phyloP scores from a whole-genome alignment of 2,888 invertebrate genomes.

The Apoda limacodes region DNA sequence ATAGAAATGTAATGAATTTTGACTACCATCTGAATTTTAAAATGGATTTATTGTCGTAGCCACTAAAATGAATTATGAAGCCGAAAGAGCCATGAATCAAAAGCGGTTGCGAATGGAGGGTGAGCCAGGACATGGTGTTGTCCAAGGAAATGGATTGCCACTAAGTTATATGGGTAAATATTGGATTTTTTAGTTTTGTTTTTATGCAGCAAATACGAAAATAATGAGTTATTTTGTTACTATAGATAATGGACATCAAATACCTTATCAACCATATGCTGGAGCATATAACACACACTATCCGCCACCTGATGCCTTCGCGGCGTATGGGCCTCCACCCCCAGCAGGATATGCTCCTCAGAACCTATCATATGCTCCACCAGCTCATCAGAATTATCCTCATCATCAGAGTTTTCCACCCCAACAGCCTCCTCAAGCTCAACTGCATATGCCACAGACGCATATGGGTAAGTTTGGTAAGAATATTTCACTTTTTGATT shows the following conservation, averaged over 20 bases:
- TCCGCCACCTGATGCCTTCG: conserved; percentile 61
- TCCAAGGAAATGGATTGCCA: conserved; percentile 65
- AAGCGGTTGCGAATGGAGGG: conserved; percentile 67
- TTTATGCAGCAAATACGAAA: neutral
- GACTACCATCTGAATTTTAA: conserved; percentile 26
- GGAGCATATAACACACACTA: conserved; percentile 66
- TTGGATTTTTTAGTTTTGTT: conserved; percentile 16
- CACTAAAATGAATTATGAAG: conserved; percentile 67
- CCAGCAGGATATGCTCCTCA: conserved; percentile 61
- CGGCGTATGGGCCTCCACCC: conserved; percentile 60
- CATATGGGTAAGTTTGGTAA: conserved; percentile 56
- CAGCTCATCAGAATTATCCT: conserved; percentile 63
- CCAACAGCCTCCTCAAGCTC: conserved; percentile 53
- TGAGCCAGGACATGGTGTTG: conserved; percentile 64
- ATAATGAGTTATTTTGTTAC: neutral
- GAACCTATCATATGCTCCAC: conserved; percentile 61
- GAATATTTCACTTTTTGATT: conserved; percentile 14
- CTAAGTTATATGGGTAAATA: conserved; percentile 62
- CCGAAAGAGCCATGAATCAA: conserved; percentile 66
- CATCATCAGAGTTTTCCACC: conserved; percentile 62
- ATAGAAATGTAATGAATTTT: conserved; percentile 33
- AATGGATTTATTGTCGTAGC: conserved; percentile 54
- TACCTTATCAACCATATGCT: conserved; percentile 63
- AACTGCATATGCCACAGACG: conserved; percentile 58
- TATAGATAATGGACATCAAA: conserved; percentile 66